phyloP scores from a whole-genome alignment of 2,888 invertebrate genomes.

The Formica aserva region DNA sequence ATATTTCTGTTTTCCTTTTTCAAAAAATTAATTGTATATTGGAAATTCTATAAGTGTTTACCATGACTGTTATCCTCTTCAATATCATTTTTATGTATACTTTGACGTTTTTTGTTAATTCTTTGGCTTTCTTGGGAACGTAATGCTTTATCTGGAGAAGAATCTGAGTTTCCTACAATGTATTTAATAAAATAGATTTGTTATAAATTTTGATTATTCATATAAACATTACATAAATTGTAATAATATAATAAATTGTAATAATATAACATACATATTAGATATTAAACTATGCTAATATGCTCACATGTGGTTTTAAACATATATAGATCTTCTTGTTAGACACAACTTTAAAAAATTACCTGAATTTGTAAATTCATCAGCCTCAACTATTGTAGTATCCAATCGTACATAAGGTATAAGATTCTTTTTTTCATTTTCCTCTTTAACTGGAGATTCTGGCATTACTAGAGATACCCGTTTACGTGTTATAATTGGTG shows the following conservation, averaged over 20 bases:
- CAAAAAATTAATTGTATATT: not conserved
- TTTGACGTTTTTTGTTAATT: not conserved
- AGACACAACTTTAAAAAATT: not conserved
- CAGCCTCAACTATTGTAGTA: constrained; percentile 38
- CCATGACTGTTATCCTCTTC: not conserved
- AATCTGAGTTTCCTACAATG: not conserved
- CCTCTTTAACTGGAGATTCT: constrained; percentile 75
- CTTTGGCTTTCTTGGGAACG: not conserved
- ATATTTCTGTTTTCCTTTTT: not conserved
- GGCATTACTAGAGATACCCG: constrained; percentile 72
- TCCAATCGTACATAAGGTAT: constrained; percentile 47
- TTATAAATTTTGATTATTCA: not conserved
- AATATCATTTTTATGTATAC: not conserved
- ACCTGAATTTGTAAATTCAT: constrained; percentile 39
- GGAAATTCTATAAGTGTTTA: not conserved
- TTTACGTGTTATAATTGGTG: constrained; percentile 70
- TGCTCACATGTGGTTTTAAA: not conserved
- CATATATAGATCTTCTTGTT: not conserved
- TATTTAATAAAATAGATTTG: constrained; percentile 19
- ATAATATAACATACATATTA: not conserved
- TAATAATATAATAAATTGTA: not conserved
- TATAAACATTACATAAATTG: not conserved
- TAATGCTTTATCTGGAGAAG: not conserved
- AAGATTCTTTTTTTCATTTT: constrained; percentile 62
- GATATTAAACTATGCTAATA: not conserved